phyloP scores from a whole-genome alignment of 2,888 invertebrate species.

The Caenorhabditis zanzibari region DNA sequence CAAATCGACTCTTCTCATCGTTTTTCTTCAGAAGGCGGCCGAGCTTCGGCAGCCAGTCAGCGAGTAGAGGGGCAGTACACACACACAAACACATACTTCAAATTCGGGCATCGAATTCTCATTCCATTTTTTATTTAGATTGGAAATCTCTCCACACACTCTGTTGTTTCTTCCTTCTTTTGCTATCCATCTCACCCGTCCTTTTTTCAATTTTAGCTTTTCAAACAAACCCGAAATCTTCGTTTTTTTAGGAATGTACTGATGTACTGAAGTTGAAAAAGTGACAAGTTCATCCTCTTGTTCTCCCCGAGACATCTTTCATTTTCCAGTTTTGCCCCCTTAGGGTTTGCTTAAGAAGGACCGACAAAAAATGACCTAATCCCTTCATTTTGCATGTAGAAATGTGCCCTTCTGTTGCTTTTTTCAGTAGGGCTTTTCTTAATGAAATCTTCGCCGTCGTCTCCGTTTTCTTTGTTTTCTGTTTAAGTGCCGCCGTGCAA shows the following conservation, averaged over 20 bases:
- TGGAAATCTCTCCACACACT: slow-evolving; percentile 42
- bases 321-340: slow-evolving; percentile 26
- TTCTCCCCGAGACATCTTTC: slow-evolving; percentile 38
- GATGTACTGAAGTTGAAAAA: slow-evolving; percentile 41
- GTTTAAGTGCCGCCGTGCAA: slow-evolving; percentile 7
- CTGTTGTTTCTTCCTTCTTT: slow-evolving; percentile 16
- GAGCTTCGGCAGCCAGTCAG: slow-evolving; percentile 9
- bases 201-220: slow-evolving; percentile 41
- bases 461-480: slow-evolving; percentile 4
- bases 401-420: slow-evolving; percentile 42
- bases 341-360: slow-evolving; percentile 27
- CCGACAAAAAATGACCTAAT: slow-evolving; percentile 47
- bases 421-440: slow-evolving; percentile 9
- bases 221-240: slow-evolving; percentile 11
- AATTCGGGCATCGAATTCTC: slow-evolving; percentile 48
- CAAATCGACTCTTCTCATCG: slow-evolving; percentile 62
- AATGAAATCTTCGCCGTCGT: slow-evolving; percentile 42
- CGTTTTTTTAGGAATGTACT: slow-evolving; percentile 21
- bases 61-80: slow-evolving; percentile 9
- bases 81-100: slow-evolving; percentile 50
- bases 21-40: slow-evolving; percentile 31
- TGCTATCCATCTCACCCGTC: slow-evolving; percentile 7
- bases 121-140: slow-evolving; percentile 62
- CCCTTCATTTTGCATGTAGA: slow-evolving; percentile 45
- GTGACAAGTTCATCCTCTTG: slow-evolving; percentile 62